Conservation (phyloP, 2,113 vertebrate species). For the Oreotragus oreotragus region DNA sequence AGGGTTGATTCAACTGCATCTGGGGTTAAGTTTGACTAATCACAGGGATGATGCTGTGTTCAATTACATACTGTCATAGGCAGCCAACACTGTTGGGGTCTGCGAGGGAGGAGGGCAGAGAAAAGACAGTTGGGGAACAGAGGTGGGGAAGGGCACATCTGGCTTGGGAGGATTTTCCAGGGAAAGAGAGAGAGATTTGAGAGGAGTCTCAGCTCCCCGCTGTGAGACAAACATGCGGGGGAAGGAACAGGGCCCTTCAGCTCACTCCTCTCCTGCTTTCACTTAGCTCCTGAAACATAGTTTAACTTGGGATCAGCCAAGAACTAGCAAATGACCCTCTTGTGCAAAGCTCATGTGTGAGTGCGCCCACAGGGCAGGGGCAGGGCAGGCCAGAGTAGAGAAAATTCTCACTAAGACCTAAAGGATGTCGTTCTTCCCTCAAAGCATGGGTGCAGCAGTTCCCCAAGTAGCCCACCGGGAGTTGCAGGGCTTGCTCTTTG, state of each 20-base stretch:
- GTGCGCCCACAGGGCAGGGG: not conserved
- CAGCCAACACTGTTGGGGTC: conserved; percentile 70
- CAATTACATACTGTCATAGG: conserved; percentile 73
- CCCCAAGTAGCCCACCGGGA: not conserved
- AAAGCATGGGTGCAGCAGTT: not conserved
- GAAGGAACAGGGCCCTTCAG: not conserved
- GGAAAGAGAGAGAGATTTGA: conserved; percentile 38
- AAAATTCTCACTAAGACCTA: not conserved
- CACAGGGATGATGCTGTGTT: conserved; percentile 74
- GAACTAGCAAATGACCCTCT: not conserved
- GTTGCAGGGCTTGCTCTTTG: not conserved
- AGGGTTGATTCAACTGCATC: conserved; percentile 71
- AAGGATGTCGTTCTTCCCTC: not conserved
- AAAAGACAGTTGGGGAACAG: conserved; percentile 52
- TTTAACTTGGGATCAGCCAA: not conserved
- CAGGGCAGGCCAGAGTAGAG: not conserved
- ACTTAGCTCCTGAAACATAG: not conserved
- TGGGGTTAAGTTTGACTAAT: conserved; percentile 76
- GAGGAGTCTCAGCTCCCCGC: conserved; percentile 12
- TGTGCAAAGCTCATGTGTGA: not conserved
- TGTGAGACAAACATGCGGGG: not conserved
- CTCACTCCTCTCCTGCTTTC: not conserved
- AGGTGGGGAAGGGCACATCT: conserved; percentile 63
- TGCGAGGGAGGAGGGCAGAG: conserved; percentile 12
- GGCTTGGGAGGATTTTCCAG: conserved; percentile 46